Evolutionary conservation across 2,797 vertebrate species (phyloP).

Genomic region (Stomatorhinus walkeri): DNA sequence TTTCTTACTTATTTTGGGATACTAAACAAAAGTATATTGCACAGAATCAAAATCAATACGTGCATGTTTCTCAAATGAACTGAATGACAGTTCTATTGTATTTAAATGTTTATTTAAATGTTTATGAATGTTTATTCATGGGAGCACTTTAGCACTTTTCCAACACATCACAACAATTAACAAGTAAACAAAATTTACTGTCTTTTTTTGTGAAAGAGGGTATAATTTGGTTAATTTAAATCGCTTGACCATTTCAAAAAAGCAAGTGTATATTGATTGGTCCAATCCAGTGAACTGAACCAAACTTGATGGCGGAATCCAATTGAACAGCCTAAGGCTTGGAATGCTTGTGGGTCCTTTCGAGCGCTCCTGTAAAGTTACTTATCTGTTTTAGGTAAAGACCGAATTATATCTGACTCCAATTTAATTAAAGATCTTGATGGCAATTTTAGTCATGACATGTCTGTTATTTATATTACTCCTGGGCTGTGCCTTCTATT

Average conservation of each 20-base stretch:
- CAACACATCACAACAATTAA: neutral
- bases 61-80: neutral
- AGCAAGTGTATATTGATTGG: neutral
- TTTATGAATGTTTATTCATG: neutral
- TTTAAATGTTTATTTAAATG: too few species aligned
- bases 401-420: too few species aligned
- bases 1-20: neutral
- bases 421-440: too few species aligned
- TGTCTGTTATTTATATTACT: too few species aligned
- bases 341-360: too few species aligned
- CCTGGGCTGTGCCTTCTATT: too few species aligned
- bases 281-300: neutral
- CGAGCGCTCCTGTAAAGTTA: too few species aligned
- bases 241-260: neutral
- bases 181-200: neutral
- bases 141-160: neutral
- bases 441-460: too few species aligned
- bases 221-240: neutral
- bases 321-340: too few species aligned
- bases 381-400: too few species aligned
- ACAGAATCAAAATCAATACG: neutral
- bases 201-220: neutral
- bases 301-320: neutral
- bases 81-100: neutral
- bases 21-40: neutral